A percentile compares a stretch with the other conserved stretches of the same genome.
phyloP scores from a whole-genome alignment of 2,113 vertebrate species.

The Indri indri region DNA sequence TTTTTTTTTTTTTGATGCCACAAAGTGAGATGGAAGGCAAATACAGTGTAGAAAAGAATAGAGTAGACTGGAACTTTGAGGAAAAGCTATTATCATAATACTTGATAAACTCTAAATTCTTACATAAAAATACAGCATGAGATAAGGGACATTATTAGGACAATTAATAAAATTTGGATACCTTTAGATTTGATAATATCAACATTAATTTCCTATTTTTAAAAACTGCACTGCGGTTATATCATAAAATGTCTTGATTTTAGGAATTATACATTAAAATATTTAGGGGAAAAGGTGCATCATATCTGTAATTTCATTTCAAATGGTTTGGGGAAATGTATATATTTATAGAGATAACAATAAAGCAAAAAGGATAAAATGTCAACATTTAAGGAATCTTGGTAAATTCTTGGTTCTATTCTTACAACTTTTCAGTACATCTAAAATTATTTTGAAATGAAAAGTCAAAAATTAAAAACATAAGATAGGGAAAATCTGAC shows the following conservation, averaged over 20 bases:
- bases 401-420: background rate
- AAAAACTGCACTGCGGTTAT: background rate
- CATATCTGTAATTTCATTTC: background rate
- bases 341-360: background rate
- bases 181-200: background rate
- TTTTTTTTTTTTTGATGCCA: background rate
- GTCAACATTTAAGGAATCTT: background rate
- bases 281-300: background rate
- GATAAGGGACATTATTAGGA: background rate
- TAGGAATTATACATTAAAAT: background rate
- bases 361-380: background rate
- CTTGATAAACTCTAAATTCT: background rate
- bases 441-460: constrained; percentile 11
- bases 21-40: background rate
- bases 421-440: background rate
- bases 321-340: background rate
- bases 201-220: background rate
- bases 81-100: background rate
- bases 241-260: background rate
- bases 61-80: background rate
- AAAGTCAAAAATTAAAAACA: background rate
- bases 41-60: background rate
- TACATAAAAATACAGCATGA: background rate
- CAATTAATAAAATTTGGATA: background rate
- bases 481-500: background rate